phyloP scores from a whole-genome alignment of 2,888 invertebrate species.

The Autographa pulchrina region DNA sequence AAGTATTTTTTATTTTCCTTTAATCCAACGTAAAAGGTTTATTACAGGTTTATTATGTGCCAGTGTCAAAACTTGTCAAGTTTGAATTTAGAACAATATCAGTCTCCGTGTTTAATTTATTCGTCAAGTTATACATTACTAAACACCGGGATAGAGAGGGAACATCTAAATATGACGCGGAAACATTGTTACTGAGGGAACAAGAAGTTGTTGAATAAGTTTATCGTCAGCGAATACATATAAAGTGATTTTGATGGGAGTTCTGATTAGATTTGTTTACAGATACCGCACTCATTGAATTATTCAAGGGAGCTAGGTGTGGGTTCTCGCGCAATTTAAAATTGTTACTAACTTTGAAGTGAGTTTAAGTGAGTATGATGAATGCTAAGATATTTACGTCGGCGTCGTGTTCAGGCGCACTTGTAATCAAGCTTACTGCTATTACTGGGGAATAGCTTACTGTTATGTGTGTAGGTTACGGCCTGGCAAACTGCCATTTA shows the following conservation, averaged over 20 bases:
- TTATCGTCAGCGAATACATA: conserved; percentile 56
- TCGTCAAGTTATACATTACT: conserved; percentile 21
- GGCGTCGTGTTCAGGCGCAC: conserved; percentile 27
- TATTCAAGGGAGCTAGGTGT: conserved; percentile 70
- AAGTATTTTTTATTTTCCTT: not conserved
- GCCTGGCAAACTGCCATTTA: conserved; percentile 29
- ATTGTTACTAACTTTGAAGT: conserved; percentile 71
- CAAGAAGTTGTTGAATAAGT: conserved; percentile 50
- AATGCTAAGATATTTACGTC: conserved; percentile 69
- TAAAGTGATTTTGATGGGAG: conserved; percentile 71
- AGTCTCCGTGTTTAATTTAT: conserved; percentile 19
- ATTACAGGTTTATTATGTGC: not conserved
- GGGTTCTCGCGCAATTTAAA: conserved; percentile 71
- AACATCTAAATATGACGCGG: conserved; percentile 27
- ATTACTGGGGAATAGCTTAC: conserved; percentile 34
- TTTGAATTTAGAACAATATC: not conserved
- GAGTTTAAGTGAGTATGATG: conserved; percentile 72
- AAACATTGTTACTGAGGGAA: conserved; percentile 39
- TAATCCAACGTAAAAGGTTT: not conserved
- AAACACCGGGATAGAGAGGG: conserved; percentile 16
- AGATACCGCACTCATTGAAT: conserved; percentile 75
- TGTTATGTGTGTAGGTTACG: conserved; percentile 25
- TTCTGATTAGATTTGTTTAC: conserved; percentile 78
- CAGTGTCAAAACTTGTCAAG: not conserved
- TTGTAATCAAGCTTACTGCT: conserved; percentile 42